phyloP scores from a whole-genome alignment of 1,140 invertebrate species.

The Epicauta chinensis region DNA sequence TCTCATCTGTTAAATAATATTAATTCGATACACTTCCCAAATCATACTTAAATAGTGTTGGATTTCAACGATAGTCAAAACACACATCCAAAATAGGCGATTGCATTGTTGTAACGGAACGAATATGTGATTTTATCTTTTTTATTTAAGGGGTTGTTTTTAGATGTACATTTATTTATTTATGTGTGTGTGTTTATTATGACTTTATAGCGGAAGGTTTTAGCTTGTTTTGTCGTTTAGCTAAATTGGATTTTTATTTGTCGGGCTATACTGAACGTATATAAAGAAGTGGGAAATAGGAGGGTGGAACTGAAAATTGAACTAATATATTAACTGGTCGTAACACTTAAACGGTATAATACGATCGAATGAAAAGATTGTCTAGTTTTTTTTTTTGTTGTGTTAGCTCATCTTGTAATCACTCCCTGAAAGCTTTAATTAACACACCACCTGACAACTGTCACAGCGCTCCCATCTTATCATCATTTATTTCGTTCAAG shows the following conservation, averaged over 20 bases:
- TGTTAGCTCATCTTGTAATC: no score
- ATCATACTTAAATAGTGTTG: no score
- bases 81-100: conserved; percentile 12
- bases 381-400: no score
- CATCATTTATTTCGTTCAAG: background rate
- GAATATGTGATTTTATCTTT: conserved; percentile 27
- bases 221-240: conserved; percentile 32
- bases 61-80: conserved; percentile 28
- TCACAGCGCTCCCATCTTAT: background rate
- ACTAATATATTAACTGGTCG: no score
- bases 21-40: no score
- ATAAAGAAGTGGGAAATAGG: no score
- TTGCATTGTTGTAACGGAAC: background rate
- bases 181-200: conserved; percentile 30
- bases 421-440: no score
- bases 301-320: no score
- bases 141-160: conserved; percentile 32
- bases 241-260: conserved; percentile 39
- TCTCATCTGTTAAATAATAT: no score
- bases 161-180: conserved; percentile 8
- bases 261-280: conserved; percentile 7
- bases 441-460: background rate
- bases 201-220: conserved; percentile 33
- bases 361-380: no score
- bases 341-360: no score